phyloP scores from a whole-genome alignment of 2,113 vertebrate species.

The Cinclus mexicanus region DNA sequence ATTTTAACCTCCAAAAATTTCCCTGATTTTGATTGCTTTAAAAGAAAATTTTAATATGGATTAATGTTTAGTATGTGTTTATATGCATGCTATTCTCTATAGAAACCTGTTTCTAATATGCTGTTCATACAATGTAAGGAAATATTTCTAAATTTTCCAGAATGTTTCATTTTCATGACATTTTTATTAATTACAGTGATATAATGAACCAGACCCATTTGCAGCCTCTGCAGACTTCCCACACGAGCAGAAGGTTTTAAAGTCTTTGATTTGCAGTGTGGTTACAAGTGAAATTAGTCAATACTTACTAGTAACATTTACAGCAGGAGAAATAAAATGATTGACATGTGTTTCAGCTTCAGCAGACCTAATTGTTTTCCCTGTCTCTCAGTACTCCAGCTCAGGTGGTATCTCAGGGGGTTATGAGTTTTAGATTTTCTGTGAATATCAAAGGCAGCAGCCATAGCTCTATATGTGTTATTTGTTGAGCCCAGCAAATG shows the following conservation, averaged over 20 bases:
- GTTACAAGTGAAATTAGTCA: slow-evolving; percentile 31
- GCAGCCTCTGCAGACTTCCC: not conserved
- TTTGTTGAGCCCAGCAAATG: not conserved
- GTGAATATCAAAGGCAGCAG: not conserved
- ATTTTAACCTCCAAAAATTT: not conserved
- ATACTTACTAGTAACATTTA: slow-evolving; percentile 48
- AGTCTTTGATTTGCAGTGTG: not conserved
- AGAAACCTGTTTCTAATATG: not conserved
- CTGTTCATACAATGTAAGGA: not conserved
- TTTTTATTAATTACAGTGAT: slow-evolving; percentile 21
- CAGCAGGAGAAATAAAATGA: slow-evolving; percentile 14
- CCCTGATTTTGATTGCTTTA: not conserved
- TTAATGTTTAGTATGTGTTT: not conserved
- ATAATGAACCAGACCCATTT: not conserved
- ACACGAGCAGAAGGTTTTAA: slow-evolving; percentile 19
- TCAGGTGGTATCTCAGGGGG: not conserved
- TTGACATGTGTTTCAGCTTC: slow-evolving; percentile 10
- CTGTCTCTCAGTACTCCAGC: not conserved
- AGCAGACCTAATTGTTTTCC: slow-evolving; percentile 26
- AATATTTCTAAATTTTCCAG: not conserved
- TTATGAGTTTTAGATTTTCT: not conserved
- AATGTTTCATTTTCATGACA: slow-evolving; percentile 14
- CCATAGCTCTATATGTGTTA: not conserved
- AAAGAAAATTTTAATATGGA: not conserved
- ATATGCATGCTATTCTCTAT: not conserved